Evolutionary conservation across 1,140 invertebrate genomes (phyloP), one percentile per base, ranked within the genome.

Genomic region (Acromyrmex heyeri): DNA sequence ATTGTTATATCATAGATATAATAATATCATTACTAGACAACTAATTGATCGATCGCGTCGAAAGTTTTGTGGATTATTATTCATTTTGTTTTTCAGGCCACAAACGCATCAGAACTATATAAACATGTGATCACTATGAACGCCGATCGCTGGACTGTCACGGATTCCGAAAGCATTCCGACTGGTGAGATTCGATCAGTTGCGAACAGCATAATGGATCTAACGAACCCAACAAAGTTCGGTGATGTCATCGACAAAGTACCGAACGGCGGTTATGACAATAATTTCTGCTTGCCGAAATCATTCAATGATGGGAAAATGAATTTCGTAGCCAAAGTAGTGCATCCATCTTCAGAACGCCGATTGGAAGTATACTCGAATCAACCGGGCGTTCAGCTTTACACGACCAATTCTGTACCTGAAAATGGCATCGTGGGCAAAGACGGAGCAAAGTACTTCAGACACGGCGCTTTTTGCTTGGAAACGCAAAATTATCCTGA

Each of bases 401-500:
- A 99, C 92, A 99, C 98, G 0, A 95, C 96, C 0, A 98, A 98
- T 93, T 97, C 96, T 92, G 94, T 99, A 91, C 21, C 10, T 16
- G 65, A 78, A 0, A 76, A 72, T 6, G 95, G 95, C 92, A 92
- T 97, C 16, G 73, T 92, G 24, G 98, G 98, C 4, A 99, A 99
- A 95, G 94, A 95, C 1, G 97, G 96, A 14, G 95, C 95, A 0
- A 91, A 93, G 0, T 99, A 99, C 92, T 96, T 96, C 16, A 97
- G 97, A 87, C 98, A 99, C 89, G 97, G 97, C 0, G 98, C 97
- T 1, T 97, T 99, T 87, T 99, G 98, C 92, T 95, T 99, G 53
- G 98, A 99, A 94, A 98, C 99, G 0, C 98, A 99, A 94, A 98
- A 98, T 91, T 99, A 97, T 96, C 99, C 99, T 0, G 97, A 99